Conservation (phyloP, 2,113 vertebrate species). For the Rattus norvegicus region GRCr8 NC_086022.1:9402001-9402500, state of each 20-base stretch:
- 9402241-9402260: background rate
- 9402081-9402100: background rate
- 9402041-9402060: background rate
- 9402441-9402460: background rate
- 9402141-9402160: background rate
- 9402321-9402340: background rate
- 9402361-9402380: background rate
- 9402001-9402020: background rate
- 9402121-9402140: background rate
- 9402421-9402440: background rate
- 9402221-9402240: no score
- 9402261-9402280: background rate
- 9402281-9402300: background rate
- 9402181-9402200: background rate
- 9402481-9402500: conserved; percentile 50
- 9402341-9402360: background rate
- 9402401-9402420: background rate
- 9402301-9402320: background rate
- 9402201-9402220: background rate
- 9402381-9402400: background rate
- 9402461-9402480: background rate
- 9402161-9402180: background rate
- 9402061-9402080: background rate
- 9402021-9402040: background rate
- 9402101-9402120: background rate